Percentiles rank a stretch among this genome's conserved stretches.
These are phyloP conservation scores for Leptobrachium ailaonicum DNA, from an alignment of 2,113 vertebrate species.

Conservation along the genomic window DNA sequence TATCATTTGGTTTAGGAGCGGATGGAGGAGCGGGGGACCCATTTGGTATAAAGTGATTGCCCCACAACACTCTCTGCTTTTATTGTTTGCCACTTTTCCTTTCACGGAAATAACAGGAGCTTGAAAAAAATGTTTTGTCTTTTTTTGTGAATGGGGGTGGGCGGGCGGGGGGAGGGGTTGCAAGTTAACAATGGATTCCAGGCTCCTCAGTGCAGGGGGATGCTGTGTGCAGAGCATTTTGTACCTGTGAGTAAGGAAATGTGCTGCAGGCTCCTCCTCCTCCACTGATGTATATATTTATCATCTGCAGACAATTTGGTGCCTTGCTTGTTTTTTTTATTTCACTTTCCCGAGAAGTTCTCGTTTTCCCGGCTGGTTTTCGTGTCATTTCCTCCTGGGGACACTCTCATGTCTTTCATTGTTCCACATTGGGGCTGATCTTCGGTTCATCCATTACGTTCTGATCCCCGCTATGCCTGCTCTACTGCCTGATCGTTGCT, in stretches of 20 bases:
- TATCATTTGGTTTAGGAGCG: constrained; percentile 48
- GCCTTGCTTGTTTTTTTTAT: constrained; percentile 49
- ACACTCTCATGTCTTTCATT: constrained; percentile 20
- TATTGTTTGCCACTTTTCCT: constrained; percentile 42
- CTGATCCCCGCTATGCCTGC: not conserved
- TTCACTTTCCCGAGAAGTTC: constrained; percentile 49
- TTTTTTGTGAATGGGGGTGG: constrained; percentile 27
- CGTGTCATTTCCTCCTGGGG: constrained; percentile 32
- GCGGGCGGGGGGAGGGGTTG: constrained; percentile 27
- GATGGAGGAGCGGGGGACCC: constrained; percentile 48
- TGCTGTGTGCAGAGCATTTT: constrained; percentile 28
- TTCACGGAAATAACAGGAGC: constrained; percentile 44
- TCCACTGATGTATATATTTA: constrained; percentile 45
- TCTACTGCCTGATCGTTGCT: not conserved
- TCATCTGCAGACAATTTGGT: constrained; percentile 51
- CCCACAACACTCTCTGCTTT: constrained; percentile 49
- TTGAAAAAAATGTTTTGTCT: constrained; percentile 36
- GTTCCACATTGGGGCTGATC: constrained; percentile 5
- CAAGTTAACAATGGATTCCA: constrained; percentile 37
- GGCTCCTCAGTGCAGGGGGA: constrained; percentile 43
- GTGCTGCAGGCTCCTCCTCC: constrained; percentile 27
- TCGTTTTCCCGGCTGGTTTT: constrained; percentile 37
- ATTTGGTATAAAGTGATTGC: constrained; percentile 44
- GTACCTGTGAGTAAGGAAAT: not conserved
- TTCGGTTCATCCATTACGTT: not conserved